Conservation (phyloP, 2,113 vertebrate species). For the Chionomys nivalis region DNA sequence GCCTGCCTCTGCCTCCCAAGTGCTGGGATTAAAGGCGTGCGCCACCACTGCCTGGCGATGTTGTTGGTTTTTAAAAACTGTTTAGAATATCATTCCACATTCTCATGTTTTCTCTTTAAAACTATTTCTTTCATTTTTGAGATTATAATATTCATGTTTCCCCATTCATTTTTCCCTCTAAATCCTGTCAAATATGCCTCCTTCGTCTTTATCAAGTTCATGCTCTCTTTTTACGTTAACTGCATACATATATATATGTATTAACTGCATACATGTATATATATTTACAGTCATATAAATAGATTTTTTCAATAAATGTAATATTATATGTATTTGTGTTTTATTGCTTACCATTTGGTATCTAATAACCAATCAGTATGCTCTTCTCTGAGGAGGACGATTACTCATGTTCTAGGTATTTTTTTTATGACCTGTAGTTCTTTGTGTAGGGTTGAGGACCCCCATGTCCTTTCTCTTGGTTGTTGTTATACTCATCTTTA, state of each 20-base stretch:
- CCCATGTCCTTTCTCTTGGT: not conserved
- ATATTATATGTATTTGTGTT: not conserved
- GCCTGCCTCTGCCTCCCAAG: no score
- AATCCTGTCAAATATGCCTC: conserved; percentile 25
- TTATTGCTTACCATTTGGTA: not conserved
- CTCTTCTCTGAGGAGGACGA: no score
- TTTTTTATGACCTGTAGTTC: no score
- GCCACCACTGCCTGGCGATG: no score
- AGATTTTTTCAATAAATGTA: not conserved
- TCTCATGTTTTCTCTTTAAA: conserved; percentile 68
- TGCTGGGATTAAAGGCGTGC: no score
- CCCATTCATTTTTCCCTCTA: not conserved
- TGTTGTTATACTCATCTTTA: not conserved
- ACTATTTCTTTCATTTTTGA: not conserved
- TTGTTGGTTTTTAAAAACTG: not conserved
- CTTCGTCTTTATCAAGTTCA: not conserved
- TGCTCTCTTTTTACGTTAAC: not conserved
- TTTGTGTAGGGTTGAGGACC: not conserved
- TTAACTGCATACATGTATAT: not conserved
- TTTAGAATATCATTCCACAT: not conserved
- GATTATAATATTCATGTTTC: conserved; percentile 22
- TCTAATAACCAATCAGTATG: no score
- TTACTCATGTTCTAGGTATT: no score
- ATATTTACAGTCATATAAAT: not conserved
- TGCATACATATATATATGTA: not conserved